phyloP scores from a whole-genome alignment of 2,113 vertebrate species.

The Turnix velox region DNA sequence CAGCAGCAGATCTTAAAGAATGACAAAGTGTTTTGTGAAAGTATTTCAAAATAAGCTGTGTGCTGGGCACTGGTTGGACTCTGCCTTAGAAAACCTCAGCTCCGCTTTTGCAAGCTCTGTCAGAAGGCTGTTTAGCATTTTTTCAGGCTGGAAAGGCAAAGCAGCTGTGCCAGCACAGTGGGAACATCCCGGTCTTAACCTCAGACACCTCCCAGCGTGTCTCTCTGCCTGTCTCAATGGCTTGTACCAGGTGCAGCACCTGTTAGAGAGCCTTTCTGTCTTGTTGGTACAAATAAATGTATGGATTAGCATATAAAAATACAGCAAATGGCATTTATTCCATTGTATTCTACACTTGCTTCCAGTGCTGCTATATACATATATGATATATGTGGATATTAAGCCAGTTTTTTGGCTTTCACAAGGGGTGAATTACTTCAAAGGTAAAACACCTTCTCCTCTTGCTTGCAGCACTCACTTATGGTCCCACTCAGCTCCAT shows the following conservation, averaged over 20 bases:
- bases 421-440: not conserved
- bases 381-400: not conserved
- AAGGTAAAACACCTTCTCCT: rapidly evolving
- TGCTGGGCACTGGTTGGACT: not conserved
- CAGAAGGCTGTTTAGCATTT: not conserved
- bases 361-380: not conserved
- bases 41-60: not conserved
- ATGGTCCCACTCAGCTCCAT: not conserved
- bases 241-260: not conserved
- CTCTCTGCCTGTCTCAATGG: not conserved
- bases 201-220: not conserved
- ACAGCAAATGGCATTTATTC: not conserved
- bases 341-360: not conserved
- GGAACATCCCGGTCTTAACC: not conserved
- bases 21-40: not conserved
- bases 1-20: not conserved
- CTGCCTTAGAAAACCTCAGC: not conserved
- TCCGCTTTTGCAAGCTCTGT: not conserved
- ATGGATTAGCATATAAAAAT: not conserved
- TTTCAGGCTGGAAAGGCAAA: not conserved
- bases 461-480: rapidly evolving
- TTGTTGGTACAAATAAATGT: not conserved
- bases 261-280: not conserved
- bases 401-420: not conserved
- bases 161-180: not conserved